These are phyloP conservation scores for Acestrorhynchus altus DNA, from an alignment of 2,797 vertebrate species.

Conservation along the genomic window DNA sequence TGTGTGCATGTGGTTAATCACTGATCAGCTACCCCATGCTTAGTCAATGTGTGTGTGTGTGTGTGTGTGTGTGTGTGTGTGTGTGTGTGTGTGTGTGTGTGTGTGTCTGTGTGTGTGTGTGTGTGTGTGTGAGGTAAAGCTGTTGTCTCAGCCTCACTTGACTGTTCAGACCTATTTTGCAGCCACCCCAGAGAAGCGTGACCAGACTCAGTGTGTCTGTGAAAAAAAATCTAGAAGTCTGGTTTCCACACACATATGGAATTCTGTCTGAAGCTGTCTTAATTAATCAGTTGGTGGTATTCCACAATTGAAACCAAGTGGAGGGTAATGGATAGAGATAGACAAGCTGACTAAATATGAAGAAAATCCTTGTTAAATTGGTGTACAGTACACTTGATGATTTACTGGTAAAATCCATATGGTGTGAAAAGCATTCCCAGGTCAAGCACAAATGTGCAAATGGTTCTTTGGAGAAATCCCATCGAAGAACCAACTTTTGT, in stretches of 20 bases:
- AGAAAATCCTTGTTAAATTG: too few relatives aligned
- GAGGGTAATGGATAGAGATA: too few relatives aligned
- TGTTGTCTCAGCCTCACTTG: conserved; percentile 2
- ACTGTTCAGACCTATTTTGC: conserved; percentile 46
- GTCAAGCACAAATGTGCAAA: not conserved
- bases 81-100: conserved; percentile 9
- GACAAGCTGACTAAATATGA: too few relatives aligned
- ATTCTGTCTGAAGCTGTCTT: not conserved
- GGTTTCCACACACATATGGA: conserved; percentile 7
- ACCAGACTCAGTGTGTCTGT: conserved; percentile 67
- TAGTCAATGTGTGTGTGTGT: conserved; percentile 13
- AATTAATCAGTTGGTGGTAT: conserved; percentile 14
- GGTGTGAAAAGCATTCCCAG: too few relatives aligned
- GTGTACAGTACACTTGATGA: too few relatives aligned
- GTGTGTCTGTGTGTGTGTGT: conserved; percentile 21
- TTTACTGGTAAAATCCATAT: too few relatives aligned
- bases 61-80: conserved; percentile 17
- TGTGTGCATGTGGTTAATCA: conserved; percentile 9
- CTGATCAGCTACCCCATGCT: not conserved
- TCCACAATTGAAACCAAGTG: not conserved
- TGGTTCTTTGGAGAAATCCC: not conserved
- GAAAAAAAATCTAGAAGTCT: conserved; percentile 8
- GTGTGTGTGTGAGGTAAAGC: not conserved
- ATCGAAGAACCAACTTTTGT: too few relatives aligned
- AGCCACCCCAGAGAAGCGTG: conserved; percentile 70